Evolutionary conservation across 2,797 vertebrate species (phyloP).

Genomic region (Lacerta viridis): DNA sequence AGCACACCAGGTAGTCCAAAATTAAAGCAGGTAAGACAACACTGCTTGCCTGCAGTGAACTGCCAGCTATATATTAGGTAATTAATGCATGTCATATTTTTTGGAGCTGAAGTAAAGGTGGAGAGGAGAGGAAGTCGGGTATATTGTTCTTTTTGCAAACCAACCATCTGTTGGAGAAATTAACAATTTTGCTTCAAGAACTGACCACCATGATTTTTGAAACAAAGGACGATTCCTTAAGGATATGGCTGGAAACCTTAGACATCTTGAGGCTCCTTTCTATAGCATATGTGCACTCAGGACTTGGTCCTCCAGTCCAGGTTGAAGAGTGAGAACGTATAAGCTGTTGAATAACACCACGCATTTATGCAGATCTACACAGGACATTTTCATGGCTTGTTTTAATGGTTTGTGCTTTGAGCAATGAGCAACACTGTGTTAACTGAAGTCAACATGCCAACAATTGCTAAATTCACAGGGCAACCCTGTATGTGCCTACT

Average conservation of each 20-base stretch:
- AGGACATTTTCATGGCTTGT: slow-evolving; percentile 5
- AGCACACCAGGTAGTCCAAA: slow-evolving; percentile 20
- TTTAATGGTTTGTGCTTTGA: not conserved
- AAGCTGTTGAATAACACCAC: not conserved
- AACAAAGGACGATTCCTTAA: not conserved
- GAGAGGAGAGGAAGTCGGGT: not conserved
- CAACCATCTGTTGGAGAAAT: not conserved
- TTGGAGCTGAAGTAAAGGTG: no score
- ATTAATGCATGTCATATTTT: no score
- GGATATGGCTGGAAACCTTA: not conserved
- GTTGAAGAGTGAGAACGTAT: not conserved
- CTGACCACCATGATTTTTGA: not conserved
- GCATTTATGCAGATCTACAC: not conserved
- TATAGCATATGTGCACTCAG: not conserved
- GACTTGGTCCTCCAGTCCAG: no score
- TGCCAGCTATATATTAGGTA: not conserved
- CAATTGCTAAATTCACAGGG: not conserved
- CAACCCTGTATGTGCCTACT: not conserved
- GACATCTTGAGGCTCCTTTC: not conserved
- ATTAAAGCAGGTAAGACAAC: not conserved
- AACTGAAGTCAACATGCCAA: not conserved
- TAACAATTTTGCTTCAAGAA: not conserved
- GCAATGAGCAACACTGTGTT: not conserved
- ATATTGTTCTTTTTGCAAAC: not conserved
- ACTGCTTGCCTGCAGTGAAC: not conserved